These are phyloP conservation scores for Drosophila multiciliata DNA, from an alignment of 2,888 invertebrate genomes.

Conservation along the genomic window DNA sequence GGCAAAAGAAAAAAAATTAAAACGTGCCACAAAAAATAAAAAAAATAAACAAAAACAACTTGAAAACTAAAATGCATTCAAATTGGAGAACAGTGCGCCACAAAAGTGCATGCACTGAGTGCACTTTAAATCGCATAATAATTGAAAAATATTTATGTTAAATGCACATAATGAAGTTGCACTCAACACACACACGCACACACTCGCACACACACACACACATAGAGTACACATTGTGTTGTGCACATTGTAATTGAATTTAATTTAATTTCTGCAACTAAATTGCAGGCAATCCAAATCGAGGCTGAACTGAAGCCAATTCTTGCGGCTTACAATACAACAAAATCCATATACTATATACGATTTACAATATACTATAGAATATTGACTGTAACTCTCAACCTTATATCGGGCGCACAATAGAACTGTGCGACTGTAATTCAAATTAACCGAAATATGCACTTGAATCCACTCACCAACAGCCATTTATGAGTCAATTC, in stretches of 20 bases:
- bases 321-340: slow-evolving; percentile 39
- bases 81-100: slow-evolving; percentile 59
- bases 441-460: slow-evolving; percentile 61
- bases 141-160: slow-evolving; percentile 77
- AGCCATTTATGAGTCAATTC: slow-evolving; percentile 26
- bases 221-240: slow-evolving; percentile 16
- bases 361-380: slow-evolving; percentile 4
- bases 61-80: slow-evolving; percentile 62
- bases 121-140: slow-evolving; percentile 81
- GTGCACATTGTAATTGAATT: slow-evolving; percentile 78
- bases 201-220: not conserved
- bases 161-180: slow-evolving; percentile 80
- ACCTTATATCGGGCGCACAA: slow-evolving; percentile 40
- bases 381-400: slow-evolving; percentile 20
- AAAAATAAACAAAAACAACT: slow-evolving; percentile 34
- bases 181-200: slow-evolving; percentile 43
- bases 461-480: slow-evolving; percentile 44
- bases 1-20: slow-evolving; percentile 64
- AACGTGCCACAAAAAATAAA: slow-evolving; percentile 63
- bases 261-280: slow-evolving; percentile 70
- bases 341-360: not conserved
- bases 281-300: slow-evolving; percentile 64
- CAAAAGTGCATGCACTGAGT: slow-evolving; percentile 57
- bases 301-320: slow-evolving; percentile 39
- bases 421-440: slow-evolving; percentile 58